Base-by-base conservation (phyloP, 2,888 invertebrate genomes). In the Fissipunctia ypsillon region DNA sequence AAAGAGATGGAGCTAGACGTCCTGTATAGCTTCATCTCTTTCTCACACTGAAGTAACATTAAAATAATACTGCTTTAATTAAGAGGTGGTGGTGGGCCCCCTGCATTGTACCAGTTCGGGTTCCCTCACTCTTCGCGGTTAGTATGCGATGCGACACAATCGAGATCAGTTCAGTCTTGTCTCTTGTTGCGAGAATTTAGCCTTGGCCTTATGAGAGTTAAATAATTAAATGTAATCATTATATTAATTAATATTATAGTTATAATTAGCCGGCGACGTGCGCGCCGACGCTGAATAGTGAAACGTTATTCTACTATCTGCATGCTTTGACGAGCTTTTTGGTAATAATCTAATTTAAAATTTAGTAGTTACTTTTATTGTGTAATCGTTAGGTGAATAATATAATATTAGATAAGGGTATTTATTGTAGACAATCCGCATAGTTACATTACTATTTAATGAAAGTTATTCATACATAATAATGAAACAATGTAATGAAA, bases 291-390 rank as follows among this genome's bases (percentile, higher is more conserved):
- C 95, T 94, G 93, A 93, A 92, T 96, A 96, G 95, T 94, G 90
- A 94, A 94, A 94, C 92, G 91, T 94, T 95, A 95, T 93, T 95
- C 92, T 93, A 92, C 95, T 96, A 95, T 95, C 93, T 95, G 96
- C 96, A 96, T 96, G 96, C 96, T 96, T 96, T 92, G 96, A 96
- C 95, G 96, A 96, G 96, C 96, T 96, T 96, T 96, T 95, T 94
- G 95, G 96, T 95, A 95, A 95, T 96, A 96, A 95, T 95, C 94
- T 96, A 95, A 95, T 95, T 95, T 95, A 94, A 95, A 93, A 94
- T 91, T 93, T 94, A 94, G 95, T 95, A 96, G 95, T 94, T 95
- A 96, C 93, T 94, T 95, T 95, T 90, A 95, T 93, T 95, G 94
- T 95, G 93, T 96, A 96, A 96, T 95, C 95, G 84, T 95, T 96